Percentiles rank a stretch among this genome's conserved stretches.
phyloP scores from a whole-genome alignment of 2,797 vertebrate species.

The Tokudaia tokunoshimensis region DNA sequence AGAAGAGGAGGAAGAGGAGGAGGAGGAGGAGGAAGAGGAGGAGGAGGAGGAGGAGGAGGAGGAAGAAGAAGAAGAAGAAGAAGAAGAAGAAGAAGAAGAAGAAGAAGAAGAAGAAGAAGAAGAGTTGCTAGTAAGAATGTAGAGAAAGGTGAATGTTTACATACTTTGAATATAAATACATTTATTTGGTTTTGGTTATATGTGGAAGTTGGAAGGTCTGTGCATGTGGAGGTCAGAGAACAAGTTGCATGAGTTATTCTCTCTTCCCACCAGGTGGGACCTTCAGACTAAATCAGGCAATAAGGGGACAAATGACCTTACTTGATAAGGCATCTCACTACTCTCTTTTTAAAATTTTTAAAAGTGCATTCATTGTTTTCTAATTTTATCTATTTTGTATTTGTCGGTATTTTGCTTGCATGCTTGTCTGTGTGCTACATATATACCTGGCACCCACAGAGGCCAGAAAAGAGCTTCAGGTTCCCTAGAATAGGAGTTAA shows the following conservation, averaged over 20 bases:
- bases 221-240: not conserved
- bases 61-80: rapidly evolving
- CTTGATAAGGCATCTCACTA: not conserved
- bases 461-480: not conserved
- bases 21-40: too few species aligned
- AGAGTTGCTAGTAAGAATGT: not conserved
- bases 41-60: too few species aligned
- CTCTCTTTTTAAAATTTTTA: not conserved
- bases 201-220: not conserved
- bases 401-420: not conserved
- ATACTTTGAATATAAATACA: not conserved
- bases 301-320: not conserved
- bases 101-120: too few species aligned
- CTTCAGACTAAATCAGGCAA: not conserved
- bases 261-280: not conserved
- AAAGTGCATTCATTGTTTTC: not conserved
- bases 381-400: not conserved
- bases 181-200: not conserved
- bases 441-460: too few species aligned
- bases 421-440: not conserved
- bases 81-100: rapidly evolving
- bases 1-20: rapidly evolving
- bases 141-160: not conserved
- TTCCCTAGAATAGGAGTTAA: not conserved
- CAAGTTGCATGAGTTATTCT: not conserved